phyloP scores from a whole-genome alignment of 2,888 invertebrate species.

The Neria commutata region DNA sequence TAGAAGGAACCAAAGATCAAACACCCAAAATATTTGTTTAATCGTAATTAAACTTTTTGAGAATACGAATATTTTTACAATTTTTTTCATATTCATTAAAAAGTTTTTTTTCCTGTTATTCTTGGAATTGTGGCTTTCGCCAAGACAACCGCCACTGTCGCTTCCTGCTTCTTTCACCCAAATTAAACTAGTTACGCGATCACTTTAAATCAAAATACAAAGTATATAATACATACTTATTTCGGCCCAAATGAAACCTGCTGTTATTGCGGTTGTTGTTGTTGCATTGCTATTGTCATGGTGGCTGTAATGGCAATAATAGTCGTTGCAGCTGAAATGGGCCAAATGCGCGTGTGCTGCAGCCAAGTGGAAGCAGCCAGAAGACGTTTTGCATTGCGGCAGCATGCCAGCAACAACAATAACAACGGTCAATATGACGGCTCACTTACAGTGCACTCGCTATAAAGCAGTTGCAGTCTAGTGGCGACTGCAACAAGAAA shows the following conservation, averaged over 20 bases:
- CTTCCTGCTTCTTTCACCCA: slow-evolving; percentile 39
- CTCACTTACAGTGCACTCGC: too few species aligned
- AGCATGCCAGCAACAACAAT: neutral
- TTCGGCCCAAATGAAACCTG: neutral
- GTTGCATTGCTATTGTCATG: neutral
- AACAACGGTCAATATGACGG: neutral
- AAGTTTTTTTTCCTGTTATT: too few species aligned
- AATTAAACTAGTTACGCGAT: slow-evolving; percentile 44
- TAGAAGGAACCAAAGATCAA: too few species aligned
- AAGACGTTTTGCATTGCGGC: slow-evolving; percentile 20
- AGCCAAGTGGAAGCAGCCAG: neutral
- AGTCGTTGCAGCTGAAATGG: too few species aligned
- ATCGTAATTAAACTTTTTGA: too few species aligned
- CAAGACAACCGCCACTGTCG: slow-evolving; percentile 24
- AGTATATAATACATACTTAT: slow-evolving; percentile 16
- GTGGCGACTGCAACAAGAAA: neutral
- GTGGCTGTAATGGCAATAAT: neutral
- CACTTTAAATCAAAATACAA: slow-evolving; percentile 36
- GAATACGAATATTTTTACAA: neutral
- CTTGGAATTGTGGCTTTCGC: too few species aligned
- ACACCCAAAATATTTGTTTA: too few species aligned
- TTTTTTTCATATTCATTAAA: neutral
- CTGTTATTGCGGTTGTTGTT: slow-evolving; percentile 9
- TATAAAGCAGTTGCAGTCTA: neutral
- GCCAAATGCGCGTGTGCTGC: slow-evolving; percentile 1